Base-by-base conservation (phyloP, 2,113 vertebrate genomes). In the Chiloscyllium plagiosum region DNA sequence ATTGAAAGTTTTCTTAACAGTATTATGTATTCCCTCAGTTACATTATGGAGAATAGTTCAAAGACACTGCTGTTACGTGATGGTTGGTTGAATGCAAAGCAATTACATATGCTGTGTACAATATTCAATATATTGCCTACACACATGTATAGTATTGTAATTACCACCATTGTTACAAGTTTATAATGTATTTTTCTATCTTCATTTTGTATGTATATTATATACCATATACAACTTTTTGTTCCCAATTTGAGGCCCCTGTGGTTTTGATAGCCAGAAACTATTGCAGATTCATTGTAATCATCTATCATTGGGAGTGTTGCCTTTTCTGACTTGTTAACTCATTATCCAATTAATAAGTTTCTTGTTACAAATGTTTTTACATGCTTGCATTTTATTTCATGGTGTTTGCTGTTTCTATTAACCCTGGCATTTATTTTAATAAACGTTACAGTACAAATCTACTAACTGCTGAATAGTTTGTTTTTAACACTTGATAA, bases 161-260 rank as follows among this genome's bases (percentile, higher is more conserved):
- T 98, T 98, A 98, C 97, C 98, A 97, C 98, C 98, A 98, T 98
- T 98, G 98, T 98, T 98, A 98, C 98, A 98, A 97, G 98, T 98
- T 98, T 98, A 97, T 98, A 98, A 98, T 98, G 98, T 98, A 98
- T 98, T 98, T 98, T 98, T 98, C 98, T 98, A 98, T 98, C 98
- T 98, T 98, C 97, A 98, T 98, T 98, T 98, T 98, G 97, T 98
- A 98, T 98, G 98, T 98, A 97, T 98, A 97, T 97, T 98, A 96
- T 96, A 96, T 98, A 98, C 97, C 97, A 97, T 97, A 97, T 97
- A 97, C 97, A 96, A 96, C 97, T 97, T 97, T 96, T 97, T 96
- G 97, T 94, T 97, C 97, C 97, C 96, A 96, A 97, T 97, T 96
- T 97, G 89, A 97, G 96, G 96, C 69, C 94, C 97, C 96, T 97